Percentiles rank a stretch among this genome's conserved stretches.
Conservation (phyloP, 1,140 invertebrate species). For the Coenobita brevimanus region DNA sequence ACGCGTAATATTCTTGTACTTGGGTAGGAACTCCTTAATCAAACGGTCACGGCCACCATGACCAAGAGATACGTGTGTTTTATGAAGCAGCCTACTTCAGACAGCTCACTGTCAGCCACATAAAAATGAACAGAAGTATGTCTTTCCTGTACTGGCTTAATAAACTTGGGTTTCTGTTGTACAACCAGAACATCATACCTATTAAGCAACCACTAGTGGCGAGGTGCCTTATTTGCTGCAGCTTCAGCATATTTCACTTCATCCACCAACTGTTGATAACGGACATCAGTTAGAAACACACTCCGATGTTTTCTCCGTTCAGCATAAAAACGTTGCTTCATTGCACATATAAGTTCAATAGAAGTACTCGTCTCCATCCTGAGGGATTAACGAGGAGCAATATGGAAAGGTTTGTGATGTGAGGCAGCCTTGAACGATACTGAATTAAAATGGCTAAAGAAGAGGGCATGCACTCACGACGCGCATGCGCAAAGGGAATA, state of each 20-base stretch:
- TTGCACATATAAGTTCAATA: neutral
- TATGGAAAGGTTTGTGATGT: too few species aligned
- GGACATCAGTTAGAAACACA: neutral
- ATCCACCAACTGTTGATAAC: neutral
- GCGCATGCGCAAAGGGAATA: too few species aligned
- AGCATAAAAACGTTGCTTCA: neutral
- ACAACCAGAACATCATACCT: slow-evolving; percentile 3
- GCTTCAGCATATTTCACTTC: slow-evolving; percentile 10
- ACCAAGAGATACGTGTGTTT: neutral
- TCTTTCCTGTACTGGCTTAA: neutral
- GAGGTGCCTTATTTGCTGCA: neutral
- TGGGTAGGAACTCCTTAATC: too few species aligned
- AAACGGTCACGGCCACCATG: too few species aligned
- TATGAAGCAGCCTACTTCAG: neutral
- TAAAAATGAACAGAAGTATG: neutral
- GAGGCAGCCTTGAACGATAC: too few species aligned
- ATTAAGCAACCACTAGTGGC: slow-evolving; percentile 16
- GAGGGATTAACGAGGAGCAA: too few species aligned
- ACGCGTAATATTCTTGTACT: too few species aligned
- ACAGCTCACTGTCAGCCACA: neutral
- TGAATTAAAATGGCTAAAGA: too few species aligned
- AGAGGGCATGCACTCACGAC: too few species aligned
- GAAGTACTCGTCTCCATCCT: neutral
- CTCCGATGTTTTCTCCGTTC: neutral
- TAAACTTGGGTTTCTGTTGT: slow-evolving; percentile 4